Base-by-base conservation (phyloP, 2,888 invertebrate genomes). In the Bellardia bayeri region DNA sequence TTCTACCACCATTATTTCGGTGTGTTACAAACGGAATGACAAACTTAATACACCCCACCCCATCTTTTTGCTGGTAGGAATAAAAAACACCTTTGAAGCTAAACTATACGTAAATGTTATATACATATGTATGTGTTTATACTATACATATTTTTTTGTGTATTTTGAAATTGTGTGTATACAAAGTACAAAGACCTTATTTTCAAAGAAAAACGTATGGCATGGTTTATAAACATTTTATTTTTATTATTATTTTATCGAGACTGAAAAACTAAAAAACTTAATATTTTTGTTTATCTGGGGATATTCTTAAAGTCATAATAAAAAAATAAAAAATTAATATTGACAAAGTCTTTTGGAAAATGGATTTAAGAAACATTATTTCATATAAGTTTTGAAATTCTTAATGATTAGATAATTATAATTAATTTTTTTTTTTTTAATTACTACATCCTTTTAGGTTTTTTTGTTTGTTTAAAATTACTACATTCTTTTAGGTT, bases 311-410 rank as follows among this genome's bases (percentile, higher is more conserved):
- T 33, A 8, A 14, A 33, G 9, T 61, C 23, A 3, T 33, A 61
- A 33, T 6, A 61, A 14, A 13, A 61, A 61, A 23, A 13, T 2
- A 61, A 33, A 33, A 51, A 51, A 5, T n/a, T n/a, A 33, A 61
- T 14, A 33, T 61, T 61, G 61, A 61, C 61, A 61, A 61, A 61
- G 13, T 61, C 61, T 33, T 7, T 33, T 14, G 33, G 13, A 33
- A 61, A 8, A 33, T 61, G 30, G 33, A 61, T 30, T 61, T 61
- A 61, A 61, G 61, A 61, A 51, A n/a, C n/a, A 51, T 2, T 51
- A n/a, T 51, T 37, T 5, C 37, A 51, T 13, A 51, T 13, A 14
- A n/a, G n/a, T n/a, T 45, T 45, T 45, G 1, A 51, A 6, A n/a
- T 51, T 51, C 13, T n/a, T n/a, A 51, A 51, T 51, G 51, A 51